Percentiles rank a stretch among this genome's conserved stretches.
Evolutionary conservation across 2,888 invertebrate genomes (phyloP).

Genomic region (Seladonia tumulorum): DNA sequence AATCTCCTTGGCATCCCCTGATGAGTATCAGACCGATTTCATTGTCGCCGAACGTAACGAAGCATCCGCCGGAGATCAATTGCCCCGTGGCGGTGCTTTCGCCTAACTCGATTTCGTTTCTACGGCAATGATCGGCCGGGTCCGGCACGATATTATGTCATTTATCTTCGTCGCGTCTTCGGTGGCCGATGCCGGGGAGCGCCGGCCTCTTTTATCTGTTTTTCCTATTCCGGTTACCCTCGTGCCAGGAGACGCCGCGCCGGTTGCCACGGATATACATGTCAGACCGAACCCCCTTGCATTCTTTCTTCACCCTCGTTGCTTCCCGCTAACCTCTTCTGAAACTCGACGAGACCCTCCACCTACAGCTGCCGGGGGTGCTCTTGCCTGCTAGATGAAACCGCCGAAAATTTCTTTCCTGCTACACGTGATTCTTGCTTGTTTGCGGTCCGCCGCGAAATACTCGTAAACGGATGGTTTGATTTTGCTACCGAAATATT

Average conservation of each 20-base stretch:
- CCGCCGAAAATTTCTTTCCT: neutral
- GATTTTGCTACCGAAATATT: neutral
- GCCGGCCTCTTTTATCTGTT: slow-evolving; percentile 69
- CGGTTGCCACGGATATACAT: slow-evolving; percentile 68
- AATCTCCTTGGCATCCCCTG: slow-evolving; percentile 73
- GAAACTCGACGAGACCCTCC: slow-evolving; percentile 9
- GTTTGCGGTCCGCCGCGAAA: neutral
- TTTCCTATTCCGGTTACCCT: slow-evolving; percentile 61
- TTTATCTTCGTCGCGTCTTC: slow-evolving; percentile 80
- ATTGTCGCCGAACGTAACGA: slow-evolving; percentile 78
- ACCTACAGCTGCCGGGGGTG: neutral
- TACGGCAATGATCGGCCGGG: slow-evolving; percentile 78
- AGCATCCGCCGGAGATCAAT: slow-evolving; percentile 78
- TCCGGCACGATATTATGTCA: slow-evolving; percentile 82
- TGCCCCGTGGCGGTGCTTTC: slow-evolving; percentile 74
- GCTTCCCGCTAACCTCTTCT: slow-evolving; percentile 12
- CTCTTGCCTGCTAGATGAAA: too few species aligned
- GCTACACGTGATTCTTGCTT: neutral
- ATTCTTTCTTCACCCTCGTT: slow-evolving; percentile 37
- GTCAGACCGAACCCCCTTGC: slow-evolving; percentile 48
- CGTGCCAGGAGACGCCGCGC: slow-evolving; percentile 58
- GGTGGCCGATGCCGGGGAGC: slow-evolving; percentile 44
- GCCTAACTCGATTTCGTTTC: slow-evolving; percentile 79
- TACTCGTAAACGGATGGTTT: neutral
- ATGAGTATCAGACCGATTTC: slow-evolving; percentile 76